These are phyloP conservation scores for Tetropium fuscum DNA, from an alignment of 2,888 invertebrate species.

Conservation along the genomic window DNA sequence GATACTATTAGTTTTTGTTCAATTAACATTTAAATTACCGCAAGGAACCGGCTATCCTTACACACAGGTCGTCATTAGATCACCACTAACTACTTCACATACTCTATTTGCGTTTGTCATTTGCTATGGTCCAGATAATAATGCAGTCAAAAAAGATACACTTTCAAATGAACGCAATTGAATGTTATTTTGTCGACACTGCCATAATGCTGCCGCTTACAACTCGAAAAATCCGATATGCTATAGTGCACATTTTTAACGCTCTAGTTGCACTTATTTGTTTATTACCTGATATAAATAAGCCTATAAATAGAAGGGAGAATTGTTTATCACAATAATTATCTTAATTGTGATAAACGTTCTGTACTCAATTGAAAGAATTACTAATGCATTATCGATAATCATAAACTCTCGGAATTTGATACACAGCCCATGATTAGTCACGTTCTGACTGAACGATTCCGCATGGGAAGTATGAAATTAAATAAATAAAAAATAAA, in stretches of 20 bases:
- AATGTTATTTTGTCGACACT: no score
- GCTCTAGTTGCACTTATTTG: conserved; percentile 10
- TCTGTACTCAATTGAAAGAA: neutral
- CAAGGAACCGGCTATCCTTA: no score
- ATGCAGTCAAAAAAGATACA: no score
- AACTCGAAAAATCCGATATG: neutral
- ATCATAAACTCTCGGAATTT: neutral
- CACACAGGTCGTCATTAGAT: no score
- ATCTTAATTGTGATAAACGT: conserved; percentile 1
- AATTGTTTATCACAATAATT: no score
- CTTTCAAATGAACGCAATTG: no score
- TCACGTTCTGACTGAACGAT: neutral
- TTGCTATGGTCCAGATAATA: no score
- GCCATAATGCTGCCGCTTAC: neutral
- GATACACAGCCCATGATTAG: neutral
- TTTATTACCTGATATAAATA: neutral
- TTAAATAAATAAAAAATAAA: neutral
- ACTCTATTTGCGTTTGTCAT: no score
- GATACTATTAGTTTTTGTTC: no score
- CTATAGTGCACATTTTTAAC: neutral
- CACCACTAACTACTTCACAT: no score
- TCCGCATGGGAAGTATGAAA: neutral
- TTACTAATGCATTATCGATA: neutral
- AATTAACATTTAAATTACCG: no score
- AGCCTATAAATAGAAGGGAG: neutral